Evolutionary conservation across 2,888 invertebrate genomes (phyloP).

Genomic region (Apotomis turbidana): DNA sequence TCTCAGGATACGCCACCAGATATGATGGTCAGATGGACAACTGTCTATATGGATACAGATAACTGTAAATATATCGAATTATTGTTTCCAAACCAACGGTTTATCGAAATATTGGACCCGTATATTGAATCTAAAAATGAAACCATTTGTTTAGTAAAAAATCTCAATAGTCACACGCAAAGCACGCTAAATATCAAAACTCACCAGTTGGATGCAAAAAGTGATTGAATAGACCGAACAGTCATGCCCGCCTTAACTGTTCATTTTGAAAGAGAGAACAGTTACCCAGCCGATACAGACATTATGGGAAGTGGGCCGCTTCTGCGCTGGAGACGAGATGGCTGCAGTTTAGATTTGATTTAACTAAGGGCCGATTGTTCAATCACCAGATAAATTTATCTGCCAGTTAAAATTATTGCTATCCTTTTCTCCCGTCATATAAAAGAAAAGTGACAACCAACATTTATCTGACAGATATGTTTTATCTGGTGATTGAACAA

Average conservation of each 20-base stretch:
- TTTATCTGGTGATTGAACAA: no score
- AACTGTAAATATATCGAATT: no score
- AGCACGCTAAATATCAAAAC: conserved; percentile 19
- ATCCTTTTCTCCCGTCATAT: no score
- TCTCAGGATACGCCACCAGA: no score
- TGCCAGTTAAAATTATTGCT: no score
- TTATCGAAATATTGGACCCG: not conserved
- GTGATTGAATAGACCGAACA: conserved; percentile 30
- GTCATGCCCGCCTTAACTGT: conserved; percentile 34
- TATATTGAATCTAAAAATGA: not conserved
- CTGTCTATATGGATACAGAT: no score
- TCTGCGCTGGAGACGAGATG: conserved; percentile 4
- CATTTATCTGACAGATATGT: no score
- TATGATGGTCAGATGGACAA: no score
- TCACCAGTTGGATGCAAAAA: conserved; percentile 24
- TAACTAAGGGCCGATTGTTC: no score
- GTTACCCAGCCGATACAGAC: conserved; percentile 26
- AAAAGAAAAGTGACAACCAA: no score
- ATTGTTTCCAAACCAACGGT: no score
- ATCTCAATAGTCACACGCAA: conserved; percentile 10
- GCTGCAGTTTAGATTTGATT: not conserved
- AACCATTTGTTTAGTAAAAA: not conserved
- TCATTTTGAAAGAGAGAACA: conserved; percentile 37
- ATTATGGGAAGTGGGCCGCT: conserved; percentile 36
- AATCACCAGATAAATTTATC: no score